phyloP scores from a whole-genome alignment of 2,797 vertebrate species.

The Eulemur coronatus region DNA sequence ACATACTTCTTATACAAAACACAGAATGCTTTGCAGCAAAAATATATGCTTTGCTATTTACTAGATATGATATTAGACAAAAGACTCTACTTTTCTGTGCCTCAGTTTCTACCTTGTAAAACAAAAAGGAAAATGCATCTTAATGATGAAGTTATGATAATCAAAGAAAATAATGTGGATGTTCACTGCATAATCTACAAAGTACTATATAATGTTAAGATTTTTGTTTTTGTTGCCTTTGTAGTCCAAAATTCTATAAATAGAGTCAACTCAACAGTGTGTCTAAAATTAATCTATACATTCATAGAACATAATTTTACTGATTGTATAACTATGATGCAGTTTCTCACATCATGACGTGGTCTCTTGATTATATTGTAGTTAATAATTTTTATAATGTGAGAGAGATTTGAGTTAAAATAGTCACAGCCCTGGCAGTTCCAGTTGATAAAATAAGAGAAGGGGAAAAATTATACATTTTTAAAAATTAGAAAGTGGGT shows the following conservation, averaged over 20 bases:
- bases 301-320: not conserved
- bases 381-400: not conserved
- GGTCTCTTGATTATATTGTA: not conserved
- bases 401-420: not conserved
- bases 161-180: conserved; percentile 1
- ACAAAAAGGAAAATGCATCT: not conserved
- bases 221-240: not conserved
- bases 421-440: not conserved
- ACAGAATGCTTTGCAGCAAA: not conserved
- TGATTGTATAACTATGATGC: not conserved
- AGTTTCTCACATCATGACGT: not conserved
- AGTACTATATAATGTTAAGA: not conserved
- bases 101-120: not conserved
- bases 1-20: not conserved
- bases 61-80: not conserved
- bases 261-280: not conserved
- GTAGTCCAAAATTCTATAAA: not conserved
- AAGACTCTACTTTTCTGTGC: not conserved
- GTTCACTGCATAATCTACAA: not conserved
- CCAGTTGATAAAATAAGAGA: not conserved
- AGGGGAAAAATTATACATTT: not conserved
- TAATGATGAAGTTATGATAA: not conserved
- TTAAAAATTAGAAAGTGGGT: not conserved
- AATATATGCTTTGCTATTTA: not conserved
- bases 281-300: not conserved